Base-by-base conservation (phyloP, 1,140 invertebrate species). In the Caenorhabditis brenneri region DNA sequence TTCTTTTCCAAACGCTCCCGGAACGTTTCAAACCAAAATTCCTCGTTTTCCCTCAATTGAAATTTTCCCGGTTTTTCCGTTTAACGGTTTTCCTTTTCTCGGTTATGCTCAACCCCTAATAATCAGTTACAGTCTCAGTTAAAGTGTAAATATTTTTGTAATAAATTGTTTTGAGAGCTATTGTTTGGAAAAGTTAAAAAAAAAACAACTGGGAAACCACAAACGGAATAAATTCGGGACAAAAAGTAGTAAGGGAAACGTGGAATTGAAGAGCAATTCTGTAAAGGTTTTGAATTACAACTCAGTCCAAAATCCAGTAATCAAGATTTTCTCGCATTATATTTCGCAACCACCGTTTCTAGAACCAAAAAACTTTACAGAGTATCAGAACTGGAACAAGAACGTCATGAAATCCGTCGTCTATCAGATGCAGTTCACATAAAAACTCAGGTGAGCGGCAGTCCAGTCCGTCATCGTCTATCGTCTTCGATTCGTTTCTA, bases 371-470 rank as follows among this genome's bases (percentile, higher is more conserved):
- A 55, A 55, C 0, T 55, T 29, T 55, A 22, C 36, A 74, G 65
- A 74, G 65, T 74, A 27, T 74, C 65, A 42, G 65, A 74, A 74
- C 24, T 74, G 36, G 65, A 74, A 24, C 65, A 74, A 7, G 65
- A 74, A 42, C 33, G 65, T 12, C 65, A 74, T 74, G 65, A 74
- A 42, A 46, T 74, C 15, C 33, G 65, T 33, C 65, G 36, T 74
- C n/a, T 74, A n/a, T 74, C 65, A 0, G 65, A 74, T 74, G 36
- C 65, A 27, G 36, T 74, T 39, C 65, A 74, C n/a, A 42, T 74
- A 46, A 74, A 74, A 74, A 46, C 65, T 42, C 65, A 74, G 65
- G 65, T 74, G 65, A 74, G 65, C 65, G 65, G 65, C 65, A 74
- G 65, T 74, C 65, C 65, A 46, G 65, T 74, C 65, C 65, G 46